These are phyloP conservation scores for Brachypteracias leptosomus DNA, from an alignment of 2,113 vertebrate species.

Conservation along the genomic window DNA sequence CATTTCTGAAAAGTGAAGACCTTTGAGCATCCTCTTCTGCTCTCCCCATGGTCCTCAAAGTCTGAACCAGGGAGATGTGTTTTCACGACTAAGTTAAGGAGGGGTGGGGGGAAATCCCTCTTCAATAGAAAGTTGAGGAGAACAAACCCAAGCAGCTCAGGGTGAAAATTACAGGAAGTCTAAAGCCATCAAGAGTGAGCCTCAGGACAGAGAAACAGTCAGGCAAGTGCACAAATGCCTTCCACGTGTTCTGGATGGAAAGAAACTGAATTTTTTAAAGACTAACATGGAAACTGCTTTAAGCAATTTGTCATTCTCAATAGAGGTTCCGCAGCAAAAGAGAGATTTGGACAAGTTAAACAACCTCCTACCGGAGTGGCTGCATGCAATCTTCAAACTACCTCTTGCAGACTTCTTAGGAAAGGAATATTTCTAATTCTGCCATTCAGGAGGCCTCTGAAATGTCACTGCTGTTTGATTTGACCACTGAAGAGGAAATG, in stretches of 20 bases:
- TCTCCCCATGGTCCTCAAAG: background rate
- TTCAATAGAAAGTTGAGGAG: background rate
- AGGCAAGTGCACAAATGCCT: constrained; percentile 63
- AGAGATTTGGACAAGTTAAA: constrained; percentile 44
- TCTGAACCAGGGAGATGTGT: background rate
- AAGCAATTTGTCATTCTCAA: constrained; percentile 71
- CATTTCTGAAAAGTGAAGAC: background rate
- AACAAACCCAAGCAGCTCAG: background rate
- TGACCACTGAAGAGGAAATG: background rate
- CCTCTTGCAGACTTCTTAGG: background rate
- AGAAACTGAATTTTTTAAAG: constrained; percentile 56
- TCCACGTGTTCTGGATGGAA: constrained; percentile 55
- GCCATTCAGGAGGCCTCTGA: constrained; percentile 37
- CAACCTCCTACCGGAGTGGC: background rate
- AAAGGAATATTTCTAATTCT: constrained; percentile 8
- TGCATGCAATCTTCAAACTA: background rate
- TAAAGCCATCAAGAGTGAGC: background rate
- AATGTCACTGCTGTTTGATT: constrained; percentile 32
- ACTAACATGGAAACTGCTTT: constrained; percentile 61
- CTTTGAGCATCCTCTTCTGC: background rate
- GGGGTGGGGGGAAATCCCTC: background rate
- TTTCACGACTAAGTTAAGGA: background rate
- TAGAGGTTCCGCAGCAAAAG: constrained; percentile 21
- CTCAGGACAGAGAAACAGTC: constrained; percentile 50
- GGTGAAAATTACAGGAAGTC: background rate